Evolutionary conservation across 2,888 invertebrate genomes (phyloP).

Genomic region (Temnothorax rugatulus): DNA sequence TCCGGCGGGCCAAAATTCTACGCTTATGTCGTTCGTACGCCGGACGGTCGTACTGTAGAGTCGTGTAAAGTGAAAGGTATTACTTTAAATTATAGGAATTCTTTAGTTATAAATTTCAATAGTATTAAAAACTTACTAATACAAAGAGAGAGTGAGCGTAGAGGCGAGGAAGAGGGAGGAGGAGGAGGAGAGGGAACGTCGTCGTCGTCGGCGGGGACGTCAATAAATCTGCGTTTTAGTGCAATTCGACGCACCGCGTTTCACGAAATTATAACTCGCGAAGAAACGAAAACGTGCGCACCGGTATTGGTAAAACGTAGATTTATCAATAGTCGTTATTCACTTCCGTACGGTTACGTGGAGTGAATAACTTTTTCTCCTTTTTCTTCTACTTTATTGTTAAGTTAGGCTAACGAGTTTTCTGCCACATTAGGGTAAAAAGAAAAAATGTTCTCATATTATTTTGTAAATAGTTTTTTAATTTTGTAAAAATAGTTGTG

Average conservation of each 20-base stretch:
- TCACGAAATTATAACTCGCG: not conserved
- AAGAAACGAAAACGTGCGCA: not conserved
- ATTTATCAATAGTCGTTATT: not conserved
- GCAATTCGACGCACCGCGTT: not conserved
- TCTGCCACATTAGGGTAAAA: too few relatives aligned
- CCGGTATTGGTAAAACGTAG: not conserved
- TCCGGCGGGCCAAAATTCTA: not conserved
- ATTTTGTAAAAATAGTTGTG: too few relatives aligned
- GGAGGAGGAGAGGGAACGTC: not conserved
- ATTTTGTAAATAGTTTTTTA: too few relatives aligned
- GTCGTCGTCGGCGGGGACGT: not conserved
- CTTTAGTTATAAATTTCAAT: not conserved
- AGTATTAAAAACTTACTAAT: not conserved
- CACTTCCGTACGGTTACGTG: too few relatives aligned
- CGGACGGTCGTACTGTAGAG: not conserved
- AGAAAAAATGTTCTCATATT: too few relatives aligned
- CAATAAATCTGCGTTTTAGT: not conserved
- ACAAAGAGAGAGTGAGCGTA: not conserved
- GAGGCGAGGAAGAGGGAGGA: not conserved
- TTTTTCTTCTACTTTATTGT: too few relatives aligned
- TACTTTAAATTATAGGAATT: not conserved
- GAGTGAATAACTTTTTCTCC: too few relatives aligned
- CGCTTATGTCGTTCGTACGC: not conserved
- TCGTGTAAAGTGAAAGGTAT: not conserved
- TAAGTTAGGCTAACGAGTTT: too few relatives aligned